Conservation (phyloP, 2,888 invertebrate species). For the Plutella xylostella region DNA sequence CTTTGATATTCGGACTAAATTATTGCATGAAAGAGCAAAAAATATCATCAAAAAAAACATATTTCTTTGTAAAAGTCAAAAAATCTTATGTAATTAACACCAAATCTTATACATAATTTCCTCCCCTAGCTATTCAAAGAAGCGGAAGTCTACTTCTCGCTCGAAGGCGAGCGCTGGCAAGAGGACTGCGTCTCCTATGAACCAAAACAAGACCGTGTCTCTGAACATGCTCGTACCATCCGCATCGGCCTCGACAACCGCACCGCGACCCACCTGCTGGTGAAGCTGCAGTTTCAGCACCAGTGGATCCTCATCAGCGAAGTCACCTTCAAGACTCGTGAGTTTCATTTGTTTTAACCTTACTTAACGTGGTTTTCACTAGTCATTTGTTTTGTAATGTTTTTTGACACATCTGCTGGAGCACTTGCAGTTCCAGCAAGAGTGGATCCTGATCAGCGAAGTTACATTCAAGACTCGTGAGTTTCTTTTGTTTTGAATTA, state of each 20-base stretch:
- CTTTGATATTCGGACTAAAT: too few relatives aligned
- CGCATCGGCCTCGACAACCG: slow-evolving; percentile 80
- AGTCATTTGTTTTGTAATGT: not conserved
- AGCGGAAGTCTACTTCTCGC: slow-evolving; percentile 82
- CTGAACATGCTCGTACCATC: slow-evolving; percentile 73
- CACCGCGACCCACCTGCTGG: slow-evolving; percentile 80
- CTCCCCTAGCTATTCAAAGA: slow-evolving; percentile 76
- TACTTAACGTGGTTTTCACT: not conserved
- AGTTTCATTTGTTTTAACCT: slow-evolving; percentile 28
- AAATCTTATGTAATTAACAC: too few relatives aligned
- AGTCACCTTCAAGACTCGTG: slow-evolving; percentile 84
- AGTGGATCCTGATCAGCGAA: slow-evolving; percentile 93
- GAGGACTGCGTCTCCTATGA: slow-evolving; percentile 73
- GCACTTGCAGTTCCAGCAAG: slow-evolving; percentile 80
- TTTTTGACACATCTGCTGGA: slow-evolving; percentile 72
- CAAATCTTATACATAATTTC: too few relatives aligned
- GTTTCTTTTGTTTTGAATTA: too few relatives aligned
- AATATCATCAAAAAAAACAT: not conserved
- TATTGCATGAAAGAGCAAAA: too few relatives aligned
- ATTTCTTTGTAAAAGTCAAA: too few relatives aligned
- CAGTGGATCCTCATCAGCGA: slow-evolving; percentile 93
- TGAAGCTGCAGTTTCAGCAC: slow-evolving; percentile 80
- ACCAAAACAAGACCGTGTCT: slow-evolving; percentile 65
- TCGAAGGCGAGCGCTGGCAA: slow-evolving; percentile 82
- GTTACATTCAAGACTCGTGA: slow-evolving; percentile 85